Base-by-base conservation (phyloP, 2,888 invertebrate genomes). In the Ariolimax columbianus region DNA sequence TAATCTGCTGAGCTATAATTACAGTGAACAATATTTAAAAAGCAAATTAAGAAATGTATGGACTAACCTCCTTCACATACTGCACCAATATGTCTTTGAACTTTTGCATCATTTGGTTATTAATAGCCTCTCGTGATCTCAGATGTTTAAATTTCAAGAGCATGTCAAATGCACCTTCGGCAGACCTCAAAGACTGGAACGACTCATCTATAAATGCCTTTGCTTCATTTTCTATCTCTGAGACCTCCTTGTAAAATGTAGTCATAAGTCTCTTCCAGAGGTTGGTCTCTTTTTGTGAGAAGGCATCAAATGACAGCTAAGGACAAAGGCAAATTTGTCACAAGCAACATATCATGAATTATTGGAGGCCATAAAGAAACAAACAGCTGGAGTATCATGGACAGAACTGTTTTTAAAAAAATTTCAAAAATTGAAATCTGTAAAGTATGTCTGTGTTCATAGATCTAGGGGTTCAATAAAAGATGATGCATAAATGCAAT, bases 221-320 rank as follows among this genome's bases (percentile, higher is more conserved):
- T 0, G 97, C 97, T 91, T 97, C 97, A 4, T 95, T 95, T 93
- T 98, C 98, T 51, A 98, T 95, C 87, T 95, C 95, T 33, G 90
- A 88, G 4, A 98, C 96, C 91, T 97, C 97, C 38, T 95, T 95
- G 94, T 97, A 96, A 92, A 98, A 97, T 88, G 96, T 96, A 0
- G 95, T 95, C 95, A 97, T 96, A 0, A 97, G 96, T 1, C 96
- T 96, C 87, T 97, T 97, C 98, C 98, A 98, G 91, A 97, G 97
- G 92, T 97, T 97, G 91, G 96, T 96, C 90, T 97, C 96, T 86
- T 96, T 96, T 82, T 96, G 96, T 51, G 96, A 95, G 92, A 97
- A 98, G 23, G 97, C 96, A 92, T 98, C 97, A 80, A 85, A 85
- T 92, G 97, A 97, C 0, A 97, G 96, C 88, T 96, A 96, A 7